Base-by-base conservation (phyloP, 2,113 vertebrate species). In the Proteles cristata region DNA sequence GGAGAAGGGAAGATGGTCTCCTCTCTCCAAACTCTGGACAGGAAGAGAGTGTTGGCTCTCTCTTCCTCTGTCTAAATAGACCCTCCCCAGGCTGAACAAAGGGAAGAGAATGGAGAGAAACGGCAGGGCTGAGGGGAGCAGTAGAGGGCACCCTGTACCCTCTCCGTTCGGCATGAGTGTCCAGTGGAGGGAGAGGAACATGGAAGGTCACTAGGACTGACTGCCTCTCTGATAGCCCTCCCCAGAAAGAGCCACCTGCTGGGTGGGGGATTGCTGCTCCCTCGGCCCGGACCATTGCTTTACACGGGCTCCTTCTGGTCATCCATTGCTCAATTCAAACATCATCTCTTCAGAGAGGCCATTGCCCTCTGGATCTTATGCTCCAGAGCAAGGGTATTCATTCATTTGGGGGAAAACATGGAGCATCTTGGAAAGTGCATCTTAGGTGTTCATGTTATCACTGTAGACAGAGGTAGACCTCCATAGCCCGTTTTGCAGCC, bases 401-500 rank as follows among this genome's bases (percentile, higher is more conserved):
- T 35, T 86, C n/a, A 16, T 6, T 0, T 14, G 35, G 8, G 5
- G 9, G 45, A 6, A 28, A 14, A 16, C 17, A 12, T n/a, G 53
- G n/a, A 97, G 97, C 97, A 85, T 97, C 88, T 31, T 77, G 85
- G 86, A 98, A 98, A 98, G 84, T 96, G 97, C 94, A 84, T 76
- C 97, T 93, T 80, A 25, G 96, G 94, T 94, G 77, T 97, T 97
- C 95, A 96, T 97, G 88, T 97, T 96, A 88, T 98, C 97, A 95
- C 96, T 95, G 92, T 94, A 90, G 97, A 98, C 94, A 92, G 97
- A 98, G 97, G 93, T 98, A 97, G 98, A 98, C 98, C 98, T 98
- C 97, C 97, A 97, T 55, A 82, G 69, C 98, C 97, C 98, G 97
- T 92, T 94, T 94, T 96, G 98, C 98, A 43, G 50, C 66, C 71